phyloP scores from a whole-genome alignment of 2,797 vertebrate species.

The Xiphorhynchus erythropygius region DNA sequence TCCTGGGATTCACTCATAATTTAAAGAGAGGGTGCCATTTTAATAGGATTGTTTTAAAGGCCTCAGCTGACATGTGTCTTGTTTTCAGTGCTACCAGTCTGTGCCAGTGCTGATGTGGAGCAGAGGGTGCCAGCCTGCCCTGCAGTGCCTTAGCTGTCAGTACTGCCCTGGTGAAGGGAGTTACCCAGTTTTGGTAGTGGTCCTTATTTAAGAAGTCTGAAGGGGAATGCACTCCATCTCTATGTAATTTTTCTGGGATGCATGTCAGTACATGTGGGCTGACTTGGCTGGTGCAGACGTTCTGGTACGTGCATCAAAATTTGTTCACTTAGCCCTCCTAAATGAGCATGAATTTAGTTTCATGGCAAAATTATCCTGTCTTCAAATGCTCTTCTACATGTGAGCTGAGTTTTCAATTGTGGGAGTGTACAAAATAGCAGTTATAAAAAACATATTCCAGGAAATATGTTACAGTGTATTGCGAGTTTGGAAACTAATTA shows the following conservation, averaged over 20 bases:
- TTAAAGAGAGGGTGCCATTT: neutral
- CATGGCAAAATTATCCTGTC: neutral
- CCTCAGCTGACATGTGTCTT: neutral
- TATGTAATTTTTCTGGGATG: neutral
- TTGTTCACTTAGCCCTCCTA: neutral
- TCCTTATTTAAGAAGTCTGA: neutral
- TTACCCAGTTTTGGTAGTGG: neutral
- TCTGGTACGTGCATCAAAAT: neutral
- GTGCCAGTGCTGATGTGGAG: neutral
- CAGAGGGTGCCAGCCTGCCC: neutral
- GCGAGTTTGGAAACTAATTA: slow-evolving; percentile 27
- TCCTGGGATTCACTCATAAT: neutral
- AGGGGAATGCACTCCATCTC: neutral
- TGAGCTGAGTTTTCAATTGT: neutral
- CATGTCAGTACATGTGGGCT: neutral
- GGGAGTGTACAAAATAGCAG: neutral
- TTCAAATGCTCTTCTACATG: neutral
- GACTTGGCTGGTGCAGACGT: neutral
- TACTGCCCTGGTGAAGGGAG: neutral
- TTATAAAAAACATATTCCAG: neutral
- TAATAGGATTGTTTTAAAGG: neutral
- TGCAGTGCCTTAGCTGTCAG: neutral
- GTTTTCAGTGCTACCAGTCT: neutral
- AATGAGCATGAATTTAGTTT: neutral
- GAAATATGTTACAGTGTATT: slow-evolving; percentile 29